Evolutionary conservation across 2,797 vertebrate species (phyloP).

Genomic region (Meriones psammophilus): DNA sequence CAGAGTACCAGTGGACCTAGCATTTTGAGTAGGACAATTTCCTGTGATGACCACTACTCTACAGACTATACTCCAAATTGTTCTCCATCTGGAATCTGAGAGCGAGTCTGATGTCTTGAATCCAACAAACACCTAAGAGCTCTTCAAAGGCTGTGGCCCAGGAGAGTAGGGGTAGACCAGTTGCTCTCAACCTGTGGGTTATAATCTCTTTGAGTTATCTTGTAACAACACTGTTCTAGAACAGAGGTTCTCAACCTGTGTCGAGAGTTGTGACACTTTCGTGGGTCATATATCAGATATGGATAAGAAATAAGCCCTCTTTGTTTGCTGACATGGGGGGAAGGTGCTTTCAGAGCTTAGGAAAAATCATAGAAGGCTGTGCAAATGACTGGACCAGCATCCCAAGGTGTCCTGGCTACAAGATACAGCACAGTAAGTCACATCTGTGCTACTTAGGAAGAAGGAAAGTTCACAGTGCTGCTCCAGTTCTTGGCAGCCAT

Average conservation of each 20-base stretch:
- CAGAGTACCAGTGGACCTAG: neutral
- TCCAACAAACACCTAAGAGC: neutral
- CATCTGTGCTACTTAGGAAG: neutral
- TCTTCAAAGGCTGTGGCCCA: neutral
- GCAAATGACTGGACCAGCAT: neutral
- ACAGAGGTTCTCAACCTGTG: too few relatives aligned
- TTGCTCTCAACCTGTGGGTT: too few relatives aligned
- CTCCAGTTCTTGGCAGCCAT: neutral
- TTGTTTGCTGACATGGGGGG: neutral
- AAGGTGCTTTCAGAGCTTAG: too few relatives aligned
- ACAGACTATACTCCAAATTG: too few relatives aligned
- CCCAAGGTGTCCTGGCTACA: neutral
- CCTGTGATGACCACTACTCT: neutral
- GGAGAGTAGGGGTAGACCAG: rapidly evolving
- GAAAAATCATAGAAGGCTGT: rapidly evolving
- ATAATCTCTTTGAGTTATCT: too few relatives aligned
- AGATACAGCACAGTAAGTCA: rapidly evolving
- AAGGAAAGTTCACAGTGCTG: neutral
- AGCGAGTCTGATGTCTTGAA: neutral
- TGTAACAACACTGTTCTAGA: too few relatives aligned
- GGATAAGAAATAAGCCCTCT: neutral
- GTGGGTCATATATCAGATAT: too few relatives aligned
- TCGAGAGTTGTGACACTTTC: too few relatives aligned
- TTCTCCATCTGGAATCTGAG: neutral
- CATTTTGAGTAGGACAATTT: neutral